Percentiles rank a stretch among this genome's conserved stretches.
These are phyloP conservation scores for Philereme transversata DNA, from an alignment of 2,888 invertebrate genomes.

Conservation along the genomic window DNA sequence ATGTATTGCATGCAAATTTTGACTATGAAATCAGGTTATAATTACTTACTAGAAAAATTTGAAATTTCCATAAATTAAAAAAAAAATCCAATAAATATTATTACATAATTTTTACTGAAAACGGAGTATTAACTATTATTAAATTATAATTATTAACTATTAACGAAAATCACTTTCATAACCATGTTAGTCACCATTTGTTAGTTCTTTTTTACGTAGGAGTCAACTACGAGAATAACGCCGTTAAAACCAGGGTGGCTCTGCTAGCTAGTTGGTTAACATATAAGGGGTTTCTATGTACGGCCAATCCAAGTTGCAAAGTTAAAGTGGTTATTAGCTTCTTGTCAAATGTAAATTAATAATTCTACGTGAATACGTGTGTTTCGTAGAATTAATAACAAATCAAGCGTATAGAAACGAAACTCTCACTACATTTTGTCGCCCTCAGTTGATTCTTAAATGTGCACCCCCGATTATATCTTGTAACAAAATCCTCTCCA, in stretches of 20 bases:
- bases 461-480: too few relatives aligned
- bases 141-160: too few relatives aligned
- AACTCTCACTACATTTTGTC: not conserved
- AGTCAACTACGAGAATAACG: not conserved
- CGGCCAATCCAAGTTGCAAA: constrained; percentile 24
- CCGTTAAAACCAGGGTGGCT: not conserved
- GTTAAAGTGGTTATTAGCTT: constrained; percentile 23
- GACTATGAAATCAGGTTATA: constrained; percentile 51
- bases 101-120: too few relatives aligned
- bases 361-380: constrained; percentile 25
- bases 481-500: too few relatives aligned
- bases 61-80: too few relatives aligned
- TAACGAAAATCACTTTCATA: too few relatives aligned
- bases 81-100: too few relatives aligned
- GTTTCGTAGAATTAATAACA: constrained; percentile 9
- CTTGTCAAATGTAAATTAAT: constrained; percentile 35
- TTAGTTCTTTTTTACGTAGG: too few relatives aligned
- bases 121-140: too few relatives aligned
- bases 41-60: too few relatives aligned
- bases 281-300: constrained; percentile 1
- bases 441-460: too few relatives aligned
- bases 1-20: constrained; percentile 71
- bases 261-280: not conserved
- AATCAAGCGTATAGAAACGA: constrained; percentile 16
- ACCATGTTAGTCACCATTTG: too few relatives aligned